A percentile compares a stretch with the other conserved stretches of the same genome.
Evolutionary conservation across 1,140 invertebrate genomes (phyloP).

Genomic region (Periplaneta americana): DNA sequence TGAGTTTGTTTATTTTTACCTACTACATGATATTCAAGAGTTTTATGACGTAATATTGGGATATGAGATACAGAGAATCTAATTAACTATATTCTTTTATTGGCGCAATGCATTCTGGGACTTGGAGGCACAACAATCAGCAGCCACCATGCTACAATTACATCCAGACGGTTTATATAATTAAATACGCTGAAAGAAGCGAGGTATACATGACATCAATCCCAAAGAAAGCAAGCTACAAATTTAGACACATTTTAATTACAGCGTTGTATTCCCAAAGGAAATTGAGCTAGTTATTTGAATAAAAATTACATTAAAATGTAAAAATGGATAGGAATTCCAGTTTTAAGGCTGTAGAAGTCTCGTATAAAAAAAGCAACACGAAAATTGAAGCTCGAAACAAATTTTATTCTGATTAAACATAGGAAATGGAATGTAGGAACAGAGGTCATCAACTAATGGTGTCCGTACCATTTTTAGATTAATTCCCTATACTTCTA

Average conservation of each 20-base stretch:
- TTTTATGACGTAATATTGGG: background rate
- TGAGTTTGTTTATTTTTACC: background rate
- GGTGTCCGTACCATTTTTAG: too few relatives aligned
- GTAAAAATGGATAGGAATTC: background rate
- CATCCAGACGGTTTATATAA: background rate
- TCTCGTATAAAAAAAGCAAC: background rate
- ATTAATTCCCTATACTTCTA: too few relatives aligned
- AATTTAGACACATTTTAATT: background rate
- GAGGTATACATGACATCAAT: background rate
- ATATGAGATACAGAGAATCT: background rate
- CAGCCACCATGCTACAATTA: background rate
- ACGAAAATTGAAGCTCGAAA: background rate
- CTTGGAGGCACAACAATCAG: background rate
- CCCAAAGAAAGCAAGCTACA: background rate
- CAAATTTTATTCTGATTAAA: too few relatives aligned
- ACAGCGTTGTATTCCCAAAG: background rate
- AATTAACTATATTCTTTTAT: background rate
- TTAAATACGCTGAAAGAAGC: background rate
- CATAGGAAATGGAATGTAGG: too few relatives aligned
- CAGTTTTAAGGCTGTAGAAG: background rate
- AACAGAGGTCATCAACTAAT: too few relatives aligned
- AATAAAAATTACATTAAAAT: background rate
- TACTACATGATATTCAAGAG: background rate
- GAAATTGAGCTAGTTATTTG: background rate
- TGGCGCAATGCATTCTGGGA: background rate